Evolutionary conservation across 1,140 invertebrate genomes (phyloP).

Genomic region (Brachionus rotundiformis): DNA sequence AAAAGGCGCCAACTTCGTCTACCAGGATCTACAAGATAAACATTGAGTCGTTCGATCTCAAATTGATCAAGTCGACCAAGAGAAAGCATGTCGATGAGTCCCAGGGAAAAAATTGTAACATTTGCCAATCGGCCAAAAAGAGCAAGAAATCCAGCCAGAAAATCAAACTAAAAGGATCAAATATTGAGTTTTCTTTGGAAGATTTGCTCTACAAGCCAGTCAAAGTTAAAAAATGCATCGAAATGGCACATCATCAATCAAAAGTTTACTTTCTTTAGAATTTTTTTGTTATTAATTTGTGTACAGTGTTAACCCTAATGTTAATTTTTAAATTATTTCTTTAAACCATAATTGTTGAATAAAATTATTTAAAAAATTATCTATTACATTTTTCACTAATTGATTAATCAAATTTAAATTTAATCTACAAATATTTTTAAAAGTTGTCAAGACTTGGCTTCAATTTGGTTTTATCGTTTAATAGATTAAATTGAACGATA

Average conservation of each 20-base stretch:
- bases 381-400: background rate
- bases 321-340: background rate
- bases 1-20: constrained; percentile 18
- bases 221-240: background rate
- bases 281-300: background rate
- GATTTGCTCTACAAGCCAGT: constrained; percentile 14
- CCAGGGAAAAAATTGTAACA: constrained; percentile 2
- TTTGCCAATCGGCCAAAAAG: background rate
- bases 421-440: no score
- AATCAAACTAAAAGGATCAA: constrained; percentile 11
- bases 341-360: background rate
- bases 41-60: constrained; percentile 28
- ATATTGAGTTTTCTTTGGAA: constrained; percentile 25
- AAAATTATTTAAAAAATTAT: background rate
- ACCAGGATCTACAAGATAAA: constrained; percentile 14
- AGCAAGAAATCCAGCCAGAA: background rate
- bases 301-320: background rate
- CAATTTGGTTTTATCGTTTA: no score
- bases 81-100: background rate
- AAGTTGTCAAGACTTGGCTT: no score
- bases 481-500: no score
- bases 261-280: constrained; percentile 27
- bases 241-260: constrained; percentile 4
- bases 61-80: constrained; percentile 19
- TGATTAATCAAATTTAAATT: no score